Evolutionary conservation across 2,113 vertebrate genomes (phyloP), one percentile per base, ranked within the genome.

Genomic region (Mormyrus lacerda): DNA sequence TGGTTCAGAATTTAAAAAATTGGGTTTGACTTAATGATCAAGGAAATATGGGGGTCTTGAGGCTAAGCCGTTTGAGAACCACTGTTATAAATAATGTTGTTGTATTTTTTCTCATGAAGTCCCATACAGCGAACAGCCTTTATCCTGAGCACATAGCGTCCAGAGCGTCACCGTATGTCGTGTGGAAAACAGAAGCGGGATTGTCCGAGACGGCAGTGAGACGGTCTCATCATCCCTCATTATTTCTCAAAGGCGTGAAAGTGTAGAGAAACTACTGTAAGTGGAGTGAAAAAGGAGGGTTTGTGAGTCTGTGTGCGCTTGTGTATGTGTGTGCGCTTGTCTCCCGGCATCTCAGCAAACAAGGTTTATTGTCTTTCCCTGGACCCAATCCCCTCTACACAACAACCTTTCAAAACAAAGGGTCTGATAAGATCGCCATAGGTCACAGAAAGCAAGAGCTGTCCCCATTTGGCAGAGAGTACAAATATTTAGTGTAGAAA

Each of bases 291-390:
- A 35, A 1, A 44, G 83, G 89, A 88, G 92, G 45, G 53, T 88
- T 39, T 88, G 88, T 65, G 10, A 73, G 65, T 87, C 61, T 65
- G 44, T 47, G 88, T 90, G 89, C 91, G 89, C 89, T 90, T 82
- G 35, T 84, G 89, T 90, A 89, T 65, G 39, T 85, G 61, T 83
- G 4, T 39, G 73, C 55, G 51, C 58, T 86, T 83, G 31, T 73
- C 61, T 21, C 53, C 53, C 3, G 39, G 79, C 11, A 76, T 82
- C 51, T 58, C 45, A 79, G 45, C 65, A 84, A 84, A 76, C 39
- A 35, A 42, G 39, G 39, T 58, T 84, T 84, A 51, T 90, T 91
- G 92, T 93, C 93, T 93, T 94, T 91, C 91, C 76, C 88, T 89
- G 76, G 69, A 87, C 48, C 42, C 51, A 51, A 53, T 83, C 58